Evolutionary conservation across 2,797 vertebrate species (phyloP), one percentile per base, ranked within the genome.

Genomic region (Poeciliopsis turneri): DNA sequence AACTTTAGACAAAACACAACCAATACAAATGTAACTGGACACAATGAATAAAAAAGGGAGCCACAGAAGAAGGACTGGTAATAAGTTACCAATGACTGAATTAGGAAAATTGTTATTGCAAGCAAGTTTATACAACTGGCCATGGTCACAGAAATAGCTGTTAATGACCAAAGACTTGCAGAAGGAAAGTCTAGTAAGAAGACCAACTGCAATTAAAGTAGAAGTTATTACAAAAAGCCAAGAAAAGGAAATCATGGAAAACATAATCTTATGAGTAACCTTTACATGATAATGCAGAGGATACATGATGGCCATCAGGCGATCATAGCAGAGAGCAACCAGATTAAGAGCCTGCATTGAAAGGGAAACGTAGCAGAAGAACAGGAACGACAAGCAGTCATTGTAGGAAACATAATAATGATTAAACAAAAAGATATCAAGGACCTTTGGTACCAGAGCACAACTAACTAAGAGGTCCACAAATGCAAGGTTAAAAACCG

Each of bases 61-160:
- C 30, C 80, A 88, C 2, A 92, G 0, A 0, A 82, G 0, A 3
- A 68, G 0, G 33, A 49, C 0, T 0, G 77, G 15, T 13, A 13
- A 15, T 15, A 83, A 1, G 45, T 1, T 5, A 2, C 55, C 64
- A 1, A 86, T 2, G 1, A 79, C 57, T 0, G 0, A 0, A 76
- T 84, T 92, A 16, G 84, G 66, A 13, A 49, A 85, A 0, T 28
- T 45, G 76, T 85, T 76, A 79, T 90, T 93, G 74, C 93, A 95
- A 1, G 92, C 84, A 36, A 94, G 82, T n/a, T 0, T 33, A 45
- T 39, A 89, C 0, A 92, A 11, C 8, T 90, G 92, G 0, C 53
- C 78, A 55, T 93, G 87, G 16, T 95, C 92, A 77, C 93, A 94
- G 76, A 76, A 94, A 85, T 89, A 92, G 68, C 85, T 92, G 3